Evolutionary conservation across 2,113 vertebrate species (phyloP).

Genomic region (Salminus brasiliensis): DNA sequence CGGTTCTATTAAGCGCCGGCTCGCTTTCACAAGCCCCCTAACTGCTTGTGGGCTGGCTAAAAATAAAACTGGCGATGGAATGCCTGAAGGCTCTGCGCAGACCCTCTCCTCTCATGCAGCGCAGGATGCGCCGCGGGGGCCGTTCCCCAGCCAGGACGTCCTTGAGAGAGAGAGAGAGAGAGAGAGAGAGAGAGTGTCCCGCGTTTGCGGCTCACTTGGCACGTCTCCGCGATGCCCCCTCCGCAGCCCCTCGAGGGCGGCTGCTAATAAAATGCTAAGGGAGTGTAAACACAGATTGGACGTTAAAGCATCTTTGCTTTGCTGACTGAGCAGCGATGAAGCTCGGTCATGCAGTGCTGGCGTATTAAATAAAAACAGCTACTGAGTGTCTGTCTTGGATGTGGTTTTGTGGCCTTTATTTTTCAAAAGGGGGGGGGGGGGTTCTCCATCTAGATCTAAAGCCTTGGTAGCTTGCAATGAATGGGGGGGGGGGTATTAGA

Average conservation of each 20-base stretch:
- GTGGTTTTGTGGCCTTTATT: background rate
- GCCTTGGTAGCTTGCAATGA: slow-evolving; percentile 61
- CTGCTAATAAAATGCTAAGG: slow-evolving; percentile 56
- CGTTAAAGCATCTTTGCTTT: slow-evolving; percentile 49
- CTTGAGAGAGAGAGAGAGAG: no score
- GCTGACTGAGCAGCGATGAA: slow-evolving; percentile 39
- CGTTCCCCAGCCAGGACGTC: slow-evolving; percentile 56
- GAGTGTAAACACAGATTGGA: slow-evolving; percentile 53
- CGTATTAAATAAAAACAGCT: slow-evolving; percentile 10
- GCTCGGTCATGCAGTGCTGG: background rate
- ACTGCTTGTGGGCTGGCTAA: slow-evolving; percentile 15
- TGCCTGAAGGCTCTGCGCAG: slow-evolving; percentile 28
- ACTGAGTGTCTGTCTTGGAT: slow-evolving; percentile 13
- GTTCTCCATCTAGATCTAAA: slow-evolving; percentile 47
- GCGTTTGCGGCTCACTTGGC: slow-evolving; percentile 53
- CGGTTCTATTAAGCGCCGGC: slow-evolving; percentile 7
- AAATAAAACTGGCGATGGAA: slow-evolving; percentile 53
- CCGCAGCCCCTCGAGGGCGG: slow-evolving; percentile 23
- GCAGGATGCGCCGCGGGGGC: slow-evolving; percentile 36
- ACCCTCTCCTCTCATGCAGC: slow-evolving; percentile 2
- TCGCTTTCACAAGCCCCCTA: slow-evolving; percentile 7
- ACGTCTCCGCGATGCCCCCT: slow-evolving; percentile 19
- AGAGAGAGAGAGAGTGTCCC: no score
- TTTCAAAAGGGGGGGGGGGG: slow-evolving; percentile 54
- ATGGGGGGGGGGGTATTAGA: slow-evolving; percentile 53